Conservation (phyloP, 2,888 invertebrate genomes). For the Timandra comae region DNA sequence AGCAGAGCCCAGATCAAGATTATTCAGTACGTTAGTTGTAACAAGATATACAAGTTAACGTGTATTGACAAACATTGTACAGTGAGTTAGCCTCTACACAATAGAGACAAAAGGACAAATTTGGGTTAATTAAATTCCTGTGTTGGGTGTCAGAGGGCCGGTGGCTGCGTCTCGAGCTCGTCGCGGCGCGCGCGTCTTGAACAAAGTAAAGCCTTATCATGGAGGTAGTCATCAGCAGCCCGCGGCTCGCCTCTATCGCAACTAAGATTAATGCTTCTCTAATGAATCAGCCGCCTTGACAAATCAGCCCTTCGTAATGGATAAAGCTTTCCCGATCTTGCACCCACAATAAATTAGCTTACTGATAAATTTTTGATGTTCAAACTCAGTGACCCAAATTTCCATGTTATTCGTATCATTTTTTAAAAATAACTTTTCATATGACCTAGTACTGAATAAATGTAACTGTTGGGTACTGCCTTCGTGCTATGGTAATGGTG, state of each 20-base stretch:
- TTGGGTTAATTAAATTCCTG: slow-evolving; percentile 68
- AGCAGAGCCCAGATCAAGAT: slow-evolving; percentile 7
- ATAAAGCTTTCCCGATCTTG: slow-evolving; percentile 56
- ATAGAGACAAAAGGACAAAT: slow-evolving; percentile 56
- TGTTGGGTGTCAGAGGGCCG: slow-evolving; percentile 47
- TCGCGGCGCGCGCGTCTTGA: slow-evolving; percentile 58
- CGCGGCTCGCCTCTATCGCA: slow-evolving; percentile 26
- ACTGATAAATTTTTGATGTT: slow-evolving; percentile 40
- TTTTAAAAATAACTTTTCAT: background rate
- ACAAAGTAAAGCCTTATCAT: slow-evolving; percentile 63
- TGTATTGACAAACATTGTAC: slow-evolving; percentile 46
- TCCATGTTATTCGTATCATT: background rate
- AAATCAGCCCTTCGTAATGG: slow-evolving; percentile 64
- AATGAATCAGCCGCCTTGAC: slow-evolving; percentile 70
- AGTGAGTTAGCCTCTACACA: slow-evolving; percentile 30
- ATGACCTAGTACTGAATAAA: too few relatives aligned
- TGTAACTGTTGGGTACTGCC: too few relatives aligned
- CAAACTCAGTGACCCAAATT: slow-evolving; percentile 18
- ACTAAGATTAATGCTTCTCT: slow-evolving; percentile 60
- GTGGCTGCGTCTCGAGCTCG: slow-evolving; percentile 44
- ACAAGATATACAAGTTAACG: slow-evolving; percentile 19
- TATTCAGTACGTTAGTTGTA: slow-evolving; percentile 5
- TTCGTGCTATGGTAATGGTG: too few relatives aligned
- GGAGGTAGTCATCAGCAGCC: slow-evolving; percentile 39
- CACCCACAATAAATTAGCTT: slow-evolving; percentile 52